Evolutionary conservation across 2,888 invertebrate species (phyloP), one percentile per base, ranked within the genome.

Genomic region (Nomada goodeniana): DNA sequence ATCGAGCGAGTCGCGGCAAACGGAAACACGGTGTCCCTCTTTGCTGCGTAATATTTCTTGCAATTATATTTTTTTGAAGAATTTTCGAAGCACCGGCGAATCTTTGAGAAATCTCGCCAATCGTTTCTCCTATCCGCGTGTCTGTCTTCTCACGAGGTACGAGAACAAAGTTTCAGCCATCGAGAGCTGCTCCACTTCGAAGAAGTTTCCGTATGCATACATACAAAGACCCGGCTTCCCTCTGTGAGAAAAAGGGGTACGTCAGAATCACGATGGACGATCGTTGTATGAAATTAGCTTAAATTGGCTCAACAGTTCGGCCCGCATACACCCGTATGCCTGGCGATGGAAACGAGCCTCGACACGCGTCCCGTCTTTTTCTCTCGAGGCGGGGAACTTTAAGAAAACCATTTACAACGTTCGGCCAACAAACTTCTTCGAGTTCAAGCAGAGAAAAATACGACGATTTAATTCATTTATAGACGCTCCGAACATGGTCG

Each of bases 291-390:
- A 80, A 86, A 87, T 87, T 83, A 87, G 76, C 61, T 59, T 87
- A 76, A 87, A 87, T 87, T 87, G 85, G 63, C 72, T 75, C 36
- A 69, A 85, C 76, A 15, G 76, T 65, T 75, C 29, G 63, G 61
- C 87, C 87, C 87, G 87, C 87, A 87, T 87, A 72, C 57, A 73
- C 87, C 87, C 87, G 75, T 82, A 85, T 78, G 71, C 20, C 50
- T 18, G 55, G 13, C 64, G 36, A 71, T 61, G 72, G 61, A 77
- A 68, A 74, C 67, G 79, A 79, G 20, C 71, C 68, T 59, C 61
- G 72, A 73, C 74, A 65, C 76, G 76, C 77, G 83, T 76, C 76
- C 72, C 60, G 26, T 42, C 57, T 64, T 57, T 23, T 61, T 53
- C 42, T 57, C 44, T 9, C 15, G 7, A 1, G 1, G 9, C 26